phyloP scores from a whole-genome alignment of 2,888 invertebrate genomes.

The Tiphia femorata region DNA sequence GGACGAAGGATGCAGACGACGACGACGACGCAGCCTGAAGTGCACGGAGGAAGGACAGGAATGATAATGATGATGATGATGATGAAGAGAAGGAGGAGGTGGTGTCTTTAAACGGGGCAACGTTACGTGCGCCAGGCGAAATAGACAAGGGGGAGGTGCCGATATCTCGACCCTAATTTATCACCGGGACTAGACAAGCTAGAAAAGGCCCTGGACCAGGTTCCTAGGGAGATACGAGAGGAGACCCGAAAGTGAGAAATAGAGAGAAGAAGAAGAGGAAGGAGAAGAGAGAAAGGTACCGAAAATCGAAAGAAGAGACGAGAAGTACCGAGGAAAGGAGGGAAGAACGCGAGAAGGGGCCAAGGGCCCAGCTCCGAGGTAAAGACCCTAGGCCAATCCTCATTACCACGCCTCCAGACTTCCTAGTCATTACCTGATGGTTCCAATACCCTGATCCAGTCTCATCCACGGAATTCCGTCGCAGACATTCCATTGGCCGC shows the following conservation, averaged over 20 bases:
- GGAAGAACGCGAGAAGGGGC: too few species aligned
- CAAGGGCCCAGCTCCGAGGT: too few species aligned
- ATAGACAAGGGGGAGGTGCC: conserved; percentile 61
- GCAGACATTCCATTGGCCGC: conserved; percentile 54
- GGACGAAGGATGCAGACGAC: not conserved
- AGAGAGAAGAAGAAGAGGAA: conserved; percentile 28
- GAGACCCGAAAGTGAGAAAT: conserved; percentile 21
- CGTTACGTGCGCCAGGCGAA: conserved; percentile 42
- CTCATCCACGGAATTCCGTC: conserved; percentile 49
- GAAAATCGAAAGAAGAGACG: conserved; percentile 5
- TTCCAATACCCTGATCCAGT: conserved; percentile 56
- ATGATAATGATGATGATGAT: not conserved
- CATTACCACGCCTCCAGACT: conserved; percentile 63
- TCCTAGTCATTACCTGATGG: conserved; percentile 63
- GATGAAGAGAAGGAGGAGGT: too few species aligned
- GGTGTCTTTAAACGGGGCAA: conserved; percentile 34
- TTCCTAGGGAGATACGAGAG: conserved; percentile 15
- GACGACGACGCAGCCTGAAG: not conserved
- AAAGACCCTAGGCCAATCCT: conserved; percentile 44
- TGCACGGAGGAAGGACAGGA: conserved; percentile 19
- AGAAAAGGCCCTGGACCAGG: conserved; percentile 25
- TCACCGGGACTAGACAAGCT: conserved; percentile 51
- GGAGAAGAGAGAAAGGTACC: conserved; percentile 19
- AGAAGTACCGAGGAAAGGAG: not conserved
- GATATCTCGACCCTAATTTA: conserved; percentile 63